Percentiles rank a stretch among this genome's conserved stretches.
phyloP scores from a whole-genome alignment of 2,113 vertebrate genomes.

The Myodes glareolus region DNA sequence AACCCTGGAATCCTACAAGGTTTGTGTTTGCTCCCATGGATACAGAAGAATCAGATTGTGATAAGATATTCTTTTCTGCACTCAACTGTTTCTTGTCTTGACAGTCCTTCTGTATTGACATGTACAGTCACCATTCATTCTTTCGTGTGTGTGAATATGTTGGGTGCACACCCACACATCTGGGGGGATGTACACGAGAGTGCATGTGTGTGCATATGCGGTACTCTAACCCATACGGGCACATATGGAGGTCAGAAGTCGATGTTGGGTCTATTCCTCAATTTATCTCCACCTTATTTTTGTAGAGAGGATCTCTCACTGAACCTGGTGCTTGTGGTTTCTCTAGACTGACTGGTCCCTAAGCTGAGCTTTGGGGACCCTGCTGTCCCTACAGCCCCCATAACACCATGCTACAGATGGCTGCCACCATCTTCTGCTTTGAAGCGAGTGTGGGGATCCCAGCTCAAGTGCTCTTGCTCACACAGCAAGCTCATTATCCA shows the following conservation, averaged over 20 bases:
- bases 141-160: background rate
- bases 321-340: background rate
- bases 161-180: background rate
- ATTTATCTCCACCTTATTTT: background rate
- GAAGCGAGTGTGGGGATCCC: background rate
- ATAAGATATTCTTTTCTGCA: fast-evolving
- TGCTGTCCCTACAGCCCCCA: background rate
- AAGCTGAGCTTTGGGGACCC: background rate
- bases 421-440: background rate
- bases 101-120: fast-evolving
- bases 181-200: background rate
- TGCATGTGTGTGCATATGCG: fast-evolving
- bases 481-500: background rate
- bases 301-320: background rate
- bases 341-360: background rate
- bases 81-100: fast-evolving
- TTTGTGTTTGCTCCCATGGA: fast-evolving
- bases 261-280: background rate
- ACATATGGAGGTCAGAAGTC: background rate
- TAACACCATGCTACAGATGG: background rate
- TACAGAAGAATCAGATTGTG: background rate
- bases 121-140: fast-evolving
- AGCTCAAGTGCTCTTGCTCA: background rate
- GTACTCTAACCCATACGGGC: background rate
- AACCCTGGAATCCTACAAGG: background rate